Conservation (phyloP, 2,797 vertebrate genomes). For the Chaetodon trifasciatus region DNA sequence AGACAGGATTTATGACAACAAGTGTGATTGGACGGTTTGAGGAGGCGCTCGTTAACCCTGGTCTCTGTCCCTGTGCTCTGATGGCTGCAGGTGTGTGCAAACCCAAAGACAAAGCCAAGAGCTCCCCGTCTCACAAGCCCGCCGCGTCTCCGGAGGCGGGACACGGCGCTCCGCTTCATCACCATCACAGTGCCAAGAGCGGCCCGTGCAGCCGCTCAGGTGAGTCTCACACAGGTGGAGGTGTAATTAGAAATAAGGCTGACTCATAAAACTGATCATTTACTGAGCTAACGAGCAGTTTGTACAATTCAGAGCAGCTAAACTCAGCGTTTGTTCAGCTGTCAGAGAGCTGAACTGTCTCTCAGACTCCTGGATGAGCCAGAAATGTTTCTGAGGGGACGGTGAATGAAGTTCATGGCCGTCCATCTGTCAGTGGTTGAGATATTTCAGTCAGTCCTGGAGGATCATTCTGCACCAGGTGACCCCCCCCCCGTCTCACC, state of each 20-base stretch:
- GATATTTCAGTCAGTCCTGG: no score
- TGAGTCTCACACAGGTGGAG: slow-evolving; percentile 42
- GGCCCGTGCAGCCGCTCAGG: slow-evolving; percentile 77
- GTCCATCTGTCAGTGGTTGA: no score
- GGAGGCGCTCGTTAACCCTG: neutral
- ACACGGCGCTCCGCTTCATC: slow-evolving; percentile 19
- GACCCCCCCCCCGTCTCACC: neutral
- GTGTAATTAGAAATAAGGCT: neutral
- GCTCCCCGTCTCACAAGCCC: slow-evolving; percentile 48
- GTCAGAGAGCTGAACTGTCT: no score
- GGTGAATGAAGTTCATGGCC: no score
- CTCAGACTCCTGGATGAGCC: no score
- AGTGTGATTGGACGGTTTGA: no score
- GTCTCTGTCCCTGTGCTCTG: slow-evolving; percentile 6
- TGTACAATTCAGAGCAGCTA: no score
- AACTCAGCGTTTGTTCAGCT: no score
- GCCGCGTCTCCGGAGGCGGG: slow-evolving; percentile 15
- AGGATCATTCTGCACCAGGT: no score
- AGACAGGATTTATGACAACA: slow-evolving; percentile 3
- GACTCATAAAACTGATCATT: no score
- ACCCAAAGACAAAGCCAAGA: slow-evolving; percentile 63
- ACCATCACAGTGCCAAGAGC: slow-evolving; percentile 74
- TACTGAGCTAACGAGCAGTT: no score
- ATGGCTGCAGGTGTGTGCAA: slow-evolving; percentile 53
- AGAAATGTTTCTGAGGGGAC: no score